Conservation (phyloP, 2,797 vertebrate genomes). For the Percopsis omiscomaycus region DNA sequence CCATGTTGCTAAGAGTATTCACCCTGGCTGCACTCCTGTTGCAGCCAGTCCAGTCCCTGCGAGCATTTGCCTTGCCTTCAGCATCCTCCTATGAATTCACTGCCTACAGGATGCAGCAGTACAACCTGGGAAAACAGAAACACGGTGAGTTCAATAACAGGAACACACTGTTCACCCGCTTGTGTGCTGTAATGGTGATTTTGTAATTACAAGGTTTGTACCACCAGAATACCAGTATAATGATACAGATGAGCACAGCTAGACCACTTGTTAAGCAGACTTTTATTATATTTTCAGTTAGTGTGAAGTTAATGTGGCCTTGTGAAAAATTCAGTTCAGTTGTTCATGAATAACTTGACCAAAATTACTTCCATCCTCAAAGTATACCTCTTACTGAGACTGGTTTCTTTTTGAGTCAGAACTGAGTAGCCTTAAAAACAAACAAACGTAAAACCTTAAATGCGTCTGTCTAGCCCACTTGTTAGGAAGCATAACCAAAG, state of each 20-base stretch:
- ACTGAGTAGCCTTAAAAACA: no score
- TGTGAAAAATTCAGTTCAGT: no score
- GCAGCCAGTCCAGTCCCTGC: slow-evolving; percentile 52
- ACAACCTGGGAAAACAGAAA: slow-evolving; percentile 70
- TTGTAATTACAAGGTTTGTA: neutral
- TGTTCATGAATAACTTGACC: no score
- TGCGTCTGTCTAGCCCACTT: no score
- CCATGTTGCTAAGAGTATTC: slow-evolving; percentile 45
- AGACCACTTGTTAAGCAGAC: no score
- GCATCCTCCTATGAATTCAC: slow-evolving; percentile 79
- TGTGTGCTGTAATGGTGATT: neutral
- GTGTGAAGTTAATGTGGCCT: no score
- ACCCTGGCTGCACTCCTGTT: slow-evolving; percentile 38
- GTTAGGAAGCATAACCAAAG: neutral
- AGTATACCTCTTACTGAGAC: no score
- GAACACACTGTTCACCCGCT: neutral
- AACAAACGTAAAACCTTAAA: no score
- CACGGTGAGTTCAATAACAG: slow-evolving; percentile 58
- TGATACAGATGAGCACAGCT: neutral
- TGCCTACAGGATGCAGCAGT: slow-evolving; percentile 83
- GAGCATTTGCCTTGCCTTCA: slow-evolving; percentile 64
- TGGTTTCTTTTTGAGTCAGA: neutral
- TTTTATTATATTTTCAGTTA: no score
- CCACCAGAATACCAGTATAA: no score
- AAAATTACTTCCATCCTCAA: no score